These are phyloP conservation scores for Goniozus legneri DNA, from an alignment of 1,140 invertebrate genomes.

Conservation along the genomic window DNA sequence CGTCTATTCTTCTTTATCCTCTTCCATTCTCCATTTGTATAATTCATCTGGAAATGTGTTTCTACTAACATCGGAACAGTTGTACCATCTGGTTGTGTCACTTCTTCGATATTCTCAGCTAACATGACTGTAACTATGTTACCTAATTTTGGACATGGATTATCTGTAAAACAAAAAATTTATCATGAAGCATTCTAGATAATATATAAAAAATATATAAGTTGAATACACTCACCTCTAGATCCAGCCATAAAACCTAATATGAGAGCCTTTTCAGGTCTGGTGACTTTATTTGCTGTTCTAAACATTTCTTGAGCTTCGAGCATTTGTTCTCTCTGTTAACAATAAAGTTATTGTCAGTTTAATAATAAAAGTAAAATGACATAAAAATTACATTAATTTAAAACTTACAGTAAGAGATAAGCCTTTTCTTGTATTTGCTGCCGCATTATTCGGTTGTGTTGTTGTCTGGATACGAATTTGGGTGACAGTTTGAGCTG, in stretches of 20 bases:
- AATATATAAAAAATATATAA: constrained; percentile 2
- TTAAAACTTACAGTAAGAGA: constrained; percentile 70
- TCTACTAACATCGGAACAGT: constrained; percentile 77
- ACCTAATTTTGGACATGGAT: constrained; percentile 90
- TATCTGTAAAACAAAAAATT: constrained; percentile 63
- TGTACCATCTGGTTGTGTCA: constrained; percentile 71
- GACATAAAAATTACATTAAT: constrained; percentile 2
- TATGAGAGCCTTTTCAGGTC: constrained; percentile 95
- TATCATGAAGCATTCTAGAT: constrained; percentile 1
- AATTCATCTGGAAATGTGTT: constrained; percentile 96
- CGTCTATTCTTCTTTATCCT: constrained; percentile 79
- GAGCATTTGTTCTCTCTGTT: constrained; percentile 88
- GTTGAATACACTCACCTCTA: too few relatives aligned
- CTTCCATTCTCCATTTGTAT: constrained; percentile 91
- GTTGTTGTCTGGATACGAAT: constrained; percentile 57
- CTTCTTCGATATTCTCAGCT: constrained; percentile 81
- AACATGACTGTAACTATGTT: constrained; percentile 91
- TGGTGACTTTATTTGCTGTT: constrained; percentile 90
- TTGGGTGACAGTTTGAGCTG: constrained; percentile 56
- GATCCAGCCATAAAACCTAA: constrained; percentile 97
- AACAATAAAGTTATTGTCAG: constrained; percentile 8
- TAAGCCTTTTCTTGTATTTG: constrained; percentile 65
- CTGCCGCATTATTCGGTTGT: constrained; percentile 51
- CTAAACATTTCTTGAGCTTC: constrained; percentile 97
- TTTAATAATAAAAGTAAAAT: constrained; percentile 4